Conservation (phyloP, 2,888 invertebrate genomes). For the Caenorhabditis zanzibari region DNA sequence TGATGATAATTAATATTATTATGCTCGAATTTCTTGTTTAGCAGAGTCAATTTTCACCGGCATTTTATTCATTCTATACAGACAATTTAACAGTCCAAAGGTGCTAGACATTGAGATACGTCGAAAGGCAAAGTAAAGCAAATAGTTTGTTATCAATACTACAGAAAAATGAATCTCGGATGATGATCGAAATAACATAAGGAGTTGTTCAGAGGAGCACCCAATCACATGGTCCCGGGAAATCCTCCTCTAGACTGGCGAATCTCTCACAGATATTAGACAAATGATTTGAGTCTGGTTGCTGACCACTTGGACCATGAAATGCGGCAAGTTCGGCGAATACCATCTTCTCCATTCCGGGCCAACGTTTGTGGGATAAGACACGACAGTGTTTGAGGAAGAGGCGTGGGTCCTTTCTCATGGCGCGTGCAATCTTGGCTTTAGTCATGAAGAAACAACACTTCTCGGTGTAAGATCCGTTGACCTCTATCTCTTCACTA, state of each 20-base stretch:
- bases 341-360: conserved; percentile 55
- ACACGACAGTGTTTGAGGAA: neutral
- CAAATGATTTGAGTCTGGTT: too few relatives aligned
- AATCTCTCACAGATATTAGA: conserved; percentile 6
- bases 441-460: neutral
- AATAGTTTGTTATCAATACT: neutral
- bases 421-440: neutral
- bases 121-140: neutral
- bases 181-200: neutral
- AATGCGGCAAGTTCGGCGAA: conserved; percentile 29
- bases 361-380: conserved; percentile 23
- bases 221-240: conserved; percentile 30
- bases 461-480: conserved; percentile 5
- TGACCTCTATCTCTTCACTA: neutral
- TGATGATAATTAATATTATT: neutral
- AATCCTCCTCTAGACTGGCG: conserved; percentile 15
- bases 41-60: too few relatives aligned
- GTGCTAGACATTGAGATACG: too few relatives aligned
- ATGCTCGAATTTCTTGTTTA: neutral
- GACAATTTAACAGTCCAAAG: neutral
- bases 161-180: too few relatives aligned
- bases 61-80: neutral
- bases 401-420: neutral
- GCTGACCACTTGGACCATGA: neutral
- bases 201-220: conserved; percentile 13